Conservation (phyloP, 1,140 invertebrate genomes). For the Atta cephalotes region DNA sequence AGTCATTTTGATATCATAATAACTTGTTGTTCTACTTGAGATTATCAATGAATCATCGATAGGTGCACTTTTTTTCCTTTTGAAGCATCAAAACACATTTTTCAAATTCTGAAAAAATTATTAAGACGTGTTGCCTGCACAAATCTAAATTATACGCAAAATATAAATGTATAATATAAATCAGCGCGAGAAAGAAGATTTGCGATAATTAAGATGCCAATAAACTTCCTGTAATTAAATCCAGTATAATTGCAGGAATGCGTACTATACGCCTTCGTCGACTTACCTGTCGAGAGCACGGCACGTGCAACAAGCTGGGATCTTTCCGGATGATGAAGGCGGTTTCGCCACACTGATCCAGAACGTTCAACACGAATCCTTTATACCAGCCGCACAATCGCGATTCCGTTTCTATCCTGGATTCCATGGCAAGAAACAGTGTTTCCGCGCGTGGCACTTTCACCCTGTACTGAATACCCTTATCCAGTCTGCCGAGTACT, state of each 20-base stretch:
- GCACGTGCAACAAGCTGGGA: constrained; percentile 70
- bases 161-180: no score
- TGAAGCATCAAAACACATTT: neutral
- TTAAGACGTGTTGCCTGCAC: neutral
- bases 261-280: neutral
- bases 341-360: constrained; percentile 76
- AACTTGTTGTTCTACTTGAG: no score
- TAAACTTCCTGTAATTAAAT: neutral
- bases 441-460: constrained; percentile 78
- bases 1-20: no score
- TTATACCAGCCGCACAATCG: constrained; percentile 28
- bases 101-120: neutral
- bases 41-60: no score
- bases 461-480: constrained; percentile 75
- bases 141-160: neutral
- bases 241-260: neutral
- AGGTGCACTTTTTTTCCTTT: neutral
- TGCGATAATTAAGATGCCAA: neutral
- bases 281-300: constrained; percentile 74
- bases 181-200: neutral
- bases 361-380: constrained; percentile 72
- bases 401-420: constrained; percentile 13
- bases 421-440: constrained; percentile 78
- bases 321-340: constrained; percentile 77
- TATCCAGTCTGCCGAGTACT: constrained; percentile 75